Conservation (phyloP, 2,888 invertebrate genomes). For the Sympetrum striolatum region DNA sequence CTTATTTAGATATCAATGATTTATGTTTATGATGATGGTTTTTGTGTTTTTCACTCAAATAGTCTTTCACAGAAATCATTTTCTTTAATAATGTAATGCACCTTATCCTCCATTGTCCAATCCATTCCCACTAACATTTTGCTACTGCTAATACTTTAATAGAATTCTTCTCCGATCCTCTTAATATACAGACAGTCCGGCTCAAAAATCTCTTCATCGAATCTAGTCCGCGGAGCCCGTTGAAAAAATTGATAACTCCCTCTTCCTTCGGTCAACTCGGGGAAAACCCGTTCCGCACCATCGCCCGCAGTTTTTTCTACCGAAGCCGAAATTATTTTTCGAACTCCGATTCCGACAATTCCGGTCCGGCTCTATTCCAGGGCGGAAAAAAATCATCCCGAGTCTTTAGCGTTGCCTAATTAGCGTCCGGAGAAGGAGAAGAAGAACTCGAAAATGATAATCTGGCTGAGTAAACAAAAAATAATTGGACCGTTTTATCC, state of each 20-base stretch:
- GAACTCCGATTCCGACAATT: background rate
- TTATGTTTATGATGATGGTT: no score
- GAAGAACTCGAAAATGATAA: constrained; percentile 16
- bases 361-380: background rate
- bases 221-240: background rate
- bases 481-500: constrained; percentile 14
- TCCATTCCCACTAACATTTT: background rate
- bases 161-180: background rate
- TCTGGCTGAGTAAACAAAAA: constrained; percentile 5
- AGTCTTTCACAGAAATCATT: no score
- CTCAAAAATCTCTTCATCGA: constrained; percentile 29
- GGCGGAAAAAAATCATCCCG: background rate
- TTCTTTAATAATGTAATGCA: no score
- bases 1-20: no score
- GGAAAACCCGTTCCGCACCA: background rate
- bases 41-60: no score
- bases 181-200: background rate
- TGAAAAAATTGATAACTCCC: background rate
- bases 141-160: background rate
- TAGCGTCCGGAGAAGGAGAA: background rate
- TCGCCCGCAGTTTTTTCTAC: background rate
- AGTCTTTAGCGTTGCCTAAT: constrained; percentile 22
- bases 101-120: no score
- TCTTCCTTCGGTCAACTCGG: background rate
- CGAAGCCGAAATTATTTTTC: constrained; percentile 8